These are phyloP conservation scores for Tichodroma muraria DNA, from an alignment of 2,113 vertebrate genomes.

Conservation along the genomic window DNA sequence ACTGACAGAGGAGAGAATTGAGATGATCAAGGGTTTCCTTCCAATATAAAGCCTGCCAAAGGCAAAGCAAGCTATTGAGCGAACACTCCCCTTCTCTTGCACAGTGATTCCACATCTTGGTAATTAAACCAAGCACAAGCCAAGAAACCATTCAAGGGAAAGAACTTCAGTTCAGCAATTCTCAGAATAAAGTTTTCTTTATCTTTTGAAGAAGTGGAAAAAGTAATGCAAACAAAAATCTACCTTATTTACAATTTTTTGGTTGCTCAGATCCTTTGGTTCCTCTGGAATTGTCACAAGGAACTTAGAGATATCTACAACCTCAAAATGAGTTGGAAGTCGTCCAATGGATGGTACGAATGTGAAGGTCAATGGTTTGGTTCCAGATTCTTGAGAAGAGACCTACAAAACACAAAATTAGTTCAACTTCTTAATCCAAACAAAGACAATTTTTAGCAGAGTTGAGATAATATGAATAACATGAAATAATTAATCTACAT, in stretches of 20 bases:
- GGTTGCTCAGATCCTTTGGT: conserved; percentile 27
- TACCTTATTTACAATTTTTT: conserved; percentile 68
- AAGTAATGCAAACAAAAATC: neutral
- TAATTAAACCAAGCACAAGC: neutral
- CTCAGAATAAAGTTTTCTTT: neutral
- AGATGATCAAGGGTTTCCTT: neutral
- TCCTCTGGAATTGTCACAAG: conserved; percentile 67
- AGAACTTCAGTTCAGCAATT: neutral
- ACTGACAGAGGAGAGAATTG: neutral
- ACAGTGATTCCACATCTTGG: neutral
- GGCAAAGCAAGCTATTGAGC: neutral
- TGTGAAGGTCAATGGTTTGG: conserved; percentile 75
- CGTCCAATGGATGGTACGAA: conserved; percentile 80
- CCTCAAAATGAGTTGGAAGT: conserved; percentile 75
- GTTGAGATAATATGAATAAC: neutral
- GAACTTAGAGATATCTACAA: conserved; percentile 65
- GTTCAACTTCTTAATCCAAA: neutral
- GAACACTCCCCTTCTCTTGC: neutral
- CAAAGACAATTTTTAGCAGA: neutral
- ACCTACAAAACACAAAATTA: conserved; percentile 61
- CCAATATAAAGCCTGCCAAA: neutral
- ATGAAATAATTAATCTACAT: neutral
- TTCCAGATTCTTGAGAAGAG: conserved; percentile 60
- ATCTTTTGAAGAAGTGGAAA: neutral
- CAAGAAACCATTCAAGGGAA: neutral